Evolutionary conservation across 35 echinoderm and acorn worm genomes (phyloP), one percentile per base, ranked within the genome.

Genomic region (Apostichopus parvimensis): DNA sequence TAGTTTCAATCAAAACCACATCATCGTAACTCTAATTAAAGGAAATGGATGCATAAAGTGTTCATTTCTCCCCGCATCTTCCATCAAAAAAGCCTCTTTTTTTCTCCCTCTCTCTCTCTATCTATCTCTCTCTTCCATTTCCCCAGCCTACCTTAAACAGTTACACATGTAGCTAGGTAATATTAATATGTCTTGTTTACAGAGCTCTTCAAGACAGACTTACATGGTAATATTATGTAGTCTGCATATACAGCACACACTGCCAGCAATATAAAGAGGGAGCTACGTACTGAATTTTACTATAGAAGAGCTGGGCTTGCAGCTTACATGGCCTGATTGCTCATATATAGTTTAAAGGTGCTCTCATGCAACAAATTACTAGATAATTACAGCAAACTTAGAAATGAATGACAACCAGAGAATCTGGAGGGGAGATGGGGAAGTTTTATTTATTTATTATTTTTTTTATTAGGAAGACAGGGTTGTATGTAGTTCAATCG

Each of bases 131-230:
- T 80, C n/a, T 26, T 45, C 14, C 34, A 6, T 25, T 5, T 53
- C 34, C 34, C 8, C 24, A 45, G 6, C 78, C 77, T 53, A 45
- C 78, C 22, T 14, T 80, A 80, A 80, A 80, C 78, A 80, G 78
- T 80, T 80, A 80, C 78, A 80, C 78, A 80, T 80, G 78, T 80
- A 80, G 78, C 78, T 80, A 54, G 26, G 78, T 80, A 80, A 80
- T 80, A 80, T 80, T 80, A 80, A 80, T 80, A 80, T 80, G n/a
- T 14, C 78, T 80, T 80, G 78, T 80, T 80, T 80, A 80, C 78
- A 25, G 53, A 80, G 78, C 78, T 45, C 79, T 82, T 34, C 54
- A 82, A 34, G 45, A 17, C 10, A 55, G 79, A 82, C 53, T 56
- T 82, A 82, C 34, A 55, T 45, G 79, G 11, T 82, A 54, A 34